Evolutionary conservation across 2,888 invertebrate species (phyloP).

Genomic region (Phytoseiulus persimilis): DNA sequence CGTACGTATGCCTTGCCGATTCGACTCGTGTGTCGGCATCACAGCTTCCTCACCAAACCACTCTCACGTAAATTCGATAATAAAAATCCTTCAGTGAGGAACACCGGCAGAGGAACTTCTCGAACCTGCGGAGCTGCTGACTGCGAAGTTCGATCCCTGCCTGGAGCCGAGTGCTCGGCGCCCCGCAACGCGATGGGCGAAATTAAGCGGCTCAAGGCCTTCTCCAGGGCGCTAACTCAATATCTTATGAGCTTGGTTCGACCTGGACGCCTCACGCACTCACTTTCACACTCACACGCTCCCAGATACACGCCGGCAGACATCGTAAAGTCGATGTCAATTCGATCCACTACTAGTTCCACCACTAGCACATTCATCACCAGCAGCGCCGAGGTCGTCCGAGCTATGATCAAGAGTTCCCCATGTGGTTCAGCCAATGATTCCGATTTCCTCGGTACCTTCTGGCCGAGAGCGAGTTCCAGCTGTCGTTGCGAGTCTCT

Average conservation of each 20-base stretch:
- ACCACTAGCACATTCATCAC: background rate
- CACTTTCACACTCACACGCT: background rate
- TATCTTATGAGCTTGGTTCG: background rate
- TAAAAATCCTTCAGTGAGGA: background rate
- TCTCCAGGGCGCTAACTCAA: background rate
- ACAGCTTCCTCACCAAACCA: background rate
- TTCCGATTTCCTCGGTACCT: too few species aligned
- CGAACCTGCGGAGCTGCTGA: background rate
- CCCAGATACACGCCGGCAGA: background rate
- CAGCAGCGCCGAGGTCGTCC: background rate
- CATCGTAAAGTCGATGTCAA: conserved; percentile 18
- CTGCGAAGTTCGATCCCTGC: background rate
- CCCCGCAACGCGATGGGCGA: background rate
- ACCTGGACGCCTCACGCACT: background rate
- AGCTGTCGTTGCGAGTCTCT: too few species aligned
- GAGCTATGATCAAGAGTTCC: background rate
- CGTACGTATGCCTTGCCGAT: background rate
- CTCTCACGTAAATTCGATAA: background rate
- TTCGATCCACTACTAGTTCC: conserved; percentile 6
- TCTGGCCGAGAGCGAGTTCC: too few species aligned
- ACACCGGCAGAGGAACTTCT: background rate
- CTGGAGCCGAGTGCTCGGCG: background rate
- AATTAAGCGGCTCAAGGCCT: background rate
- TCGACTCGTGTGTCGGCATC: background rate
- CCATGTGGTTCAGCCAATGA: too few species aligned